A percentile compares a stretch with the other conserved stretches of the same genome.
Conservation (phyloP, 2,888 invertebrate genomes). For the Dioctria linearis region DNA sequence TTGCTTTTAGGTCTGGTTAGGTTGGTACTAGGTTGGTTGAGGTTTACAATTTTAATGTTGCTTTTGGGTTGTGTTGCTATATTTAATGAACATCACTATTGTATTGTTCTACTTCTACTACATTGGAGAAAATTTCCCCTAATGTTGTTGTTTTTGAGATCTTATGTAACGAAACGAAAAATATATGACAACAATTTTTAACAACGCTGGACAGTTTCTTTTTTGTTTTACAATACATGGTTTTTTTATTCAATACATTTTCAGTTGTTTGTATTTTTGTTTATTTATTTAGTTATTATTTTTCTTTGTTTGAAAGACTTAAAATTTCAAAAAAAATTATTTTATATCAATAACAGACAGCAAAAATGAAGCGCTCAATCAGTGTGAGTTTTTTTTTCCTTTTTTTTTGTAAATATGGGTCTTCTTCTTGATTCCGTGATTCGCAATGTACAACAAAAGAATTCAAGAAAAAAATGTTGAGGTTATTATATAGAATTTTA, state of each 20-base stretch:
- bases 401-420: background rate
- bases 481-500: background rate
- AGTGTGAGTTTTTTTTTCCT: constrained; percentile 2
- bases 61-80: background rate
- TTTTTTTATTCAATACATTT: constrained; percentile 38
- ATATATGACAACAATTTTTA: constrained; percentile 16
- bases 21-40: too few species aligned
- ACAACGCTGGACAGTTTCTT: constrained; percentile 11
- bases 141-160: constrained; percentile 15
- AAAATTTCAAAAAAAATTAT: constrained; percentile 35
- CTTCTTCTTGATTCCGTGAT: background rate
- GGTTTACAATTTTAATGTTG: constrained; percentile 4
- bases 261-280: constrained; percentile 27
- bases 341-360: constrained; percentile 53
- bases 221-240: too few species aligned
- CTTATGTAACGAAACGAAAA: constrained; percentile 17
- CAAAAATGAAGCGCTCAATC: constrained; percentile 23
- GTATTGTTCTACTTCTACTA: constrained; percentile 10
- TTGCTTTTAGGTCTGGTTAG: too few species aligned
- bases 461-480: constrained; percentile 56
- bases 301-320: constrained; percentile 34
- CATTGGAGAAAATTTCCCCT: constrained; percentile 12
- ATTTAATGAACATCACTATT: constrained; percentile 21
- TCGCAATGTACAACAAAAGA: constrained; percentile 54
- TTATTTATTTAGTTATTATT: constrained; percentile 26